Base-by-base conservation (phyloP, 2,113 vertebrate genomes). In the Mirza zaza region DNA sequence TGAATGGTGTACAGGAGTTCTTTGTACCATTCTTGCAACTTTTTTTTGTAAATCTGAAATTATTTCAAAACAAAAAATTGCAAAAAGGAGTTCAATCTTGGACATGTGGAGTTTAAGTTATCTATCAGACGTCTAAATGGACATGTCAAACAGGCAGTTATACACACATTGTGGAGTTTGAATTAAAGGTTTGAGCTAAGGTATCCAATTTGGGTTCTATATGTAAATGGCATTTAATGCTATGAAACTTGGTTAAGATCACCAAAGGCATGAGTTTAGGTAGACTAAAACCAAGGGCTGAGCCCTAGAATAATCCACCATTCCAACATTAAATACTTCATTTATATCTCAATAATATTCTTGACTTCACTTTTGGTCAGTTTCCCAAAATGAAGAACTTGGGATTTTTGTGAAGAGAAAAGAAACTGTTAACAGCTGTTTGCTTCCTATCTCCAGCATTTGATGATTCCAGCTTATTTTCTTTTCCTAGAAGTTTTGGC, bases 31-130 rank as follows among this genome's bases (percentile, higher is more conserved):
- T 96, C 79, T 92, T 86, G 7, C 20, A 71, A n/a, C 15, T 65
- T 93, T 96, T 45, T 45, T 92, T 84, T 95, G 3, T 87, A 93
- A 93, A 34, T 80, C 36, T 93, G 90, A 91, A 96, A 68, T 95
- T 73, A 68, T 91, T 95, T 91, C 34, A 87, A 88, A 95, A 83
- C 63, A 87, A 85, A 76, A 92, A 55, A n/a, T 39, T 80, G 27
- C 55, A 70, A 55, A 91, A 83, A 63, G 52, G 11, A 61, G 6
- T 87, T 94, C 8, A 5, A 0, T 88, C 50, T 85, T 70, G 61
- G 39, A 79, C 25, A 50, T 32, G 48, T 36, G 7, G 20, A 65
- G 12, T 84, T 93, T 57, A 68, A 80, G 34, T 39, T 27, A 20
- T 45, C 67, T 86, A 39, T 61, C 20, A 81, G 59, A 81, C 21